Evolutionary conservation across 2,113 vertebrate genomes (phyloP), one percentile per base, ranked within the genome.

Genomic region (Larimichthys crocea): DNA sequence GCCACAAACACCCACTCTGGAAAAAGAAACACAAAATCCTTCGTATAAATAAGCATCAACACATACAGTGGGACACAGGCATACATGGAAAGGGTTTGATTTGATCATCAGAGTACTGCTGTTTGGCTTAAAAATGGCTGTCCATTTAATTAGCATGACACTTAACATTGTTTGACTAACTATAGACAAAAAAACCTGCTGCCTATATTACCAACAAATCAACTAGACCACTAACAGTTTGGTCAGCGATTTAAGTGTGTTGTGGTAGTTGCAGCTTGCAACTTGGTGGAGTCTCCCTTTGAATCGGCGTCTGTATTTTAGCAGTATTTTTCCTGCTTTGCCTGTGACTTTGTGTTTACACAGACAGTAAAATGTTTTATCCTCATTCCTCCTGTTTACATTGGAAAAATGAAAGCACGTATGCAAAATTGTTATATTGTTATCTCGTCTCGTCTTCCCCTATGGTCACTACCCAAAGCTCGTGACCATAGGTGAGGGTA

Each of bases 1-100:
- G 93, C 93, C 59, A 99, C 97, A 90, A 99, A 99, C 87, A 96
- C 96, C 98, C 98, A 99, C 88, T 99, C 98, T 99, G 95, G 24
- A 89, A 90, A 7, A 4, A 89, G 67, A 91, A 57, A 63, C 55
- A 87, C 7, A 79, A n/a, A 73, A 52, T 46, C 24, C 74, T 12
- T 12, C 29, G 57, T 42, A 5, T 46, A 44, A 29, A 73, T 64
- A 69, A 55, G 31, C 19, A 46, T 20, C 15, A 52, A 10, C 16
- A 24, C 16, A 56, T 11, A 49, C 11, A 8, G 9, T 17, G 48
- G 7, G 24, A 48, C 42, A 65, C 10, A 12, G 2, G 48, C 15
- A 48, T 12, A 66, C 10, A 59, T 2, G 24, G 3, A 1, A 24
- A n/a, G 2, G 6, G 11, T 55, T 20, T 44, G 4, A 29, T 64